phyloP scores from a whole-genome alignment of 2,888 invertebrate species.

The Lottia gigantea region DNA sequence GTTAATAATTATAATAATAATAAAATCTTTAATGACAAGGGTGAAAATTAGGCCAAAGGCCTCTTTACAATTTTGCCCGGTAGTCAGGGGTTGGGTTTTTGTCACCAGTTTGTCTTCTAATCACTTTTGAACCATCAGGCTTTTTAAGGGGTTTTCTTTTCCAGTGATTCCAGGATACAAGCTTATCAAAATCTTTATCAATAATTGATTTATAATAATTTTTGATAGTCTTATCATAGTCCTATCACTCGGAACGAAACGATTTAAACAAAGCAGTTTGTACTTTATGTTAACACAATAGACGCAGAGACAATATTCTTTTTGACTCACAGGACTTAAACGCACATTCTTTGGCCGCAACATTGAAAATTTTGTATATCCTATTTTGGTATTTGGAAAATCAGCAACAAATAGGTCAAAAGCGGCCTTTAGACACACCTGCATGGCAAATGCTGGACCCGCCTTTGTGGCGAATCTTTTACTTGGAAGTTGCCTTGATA shows the following conservation, averaged over 20 bases:
- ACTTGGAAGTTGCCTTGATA: not conserved
- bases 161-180: too few relatives aligned
- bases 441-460: not conserved
- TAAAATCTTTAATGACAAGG: too few relatives aligned
- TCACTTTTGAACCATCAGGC: too few relatives aligned
- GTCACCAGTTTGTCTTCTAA: too few relatives aligned
- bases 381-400: not conserved
- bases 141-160: too few relatives aligned
- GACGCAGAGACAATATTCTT: not conserved
- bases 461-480: not conserved
- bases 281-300: not conserved
- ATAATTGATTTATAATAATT: too few relatives aligned
- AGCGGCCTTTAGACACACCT: not conserved
- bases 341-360: conserved; percentile 1
- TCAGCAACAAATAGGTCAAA: not conserved
- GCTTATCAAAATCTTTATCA: too few relatives aligned
- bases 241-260: not conserved
- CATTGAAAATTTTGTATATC: not conserved
- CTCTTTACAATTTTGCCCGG: too few relatives aligned
- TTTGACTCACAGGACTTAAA: not conserved
- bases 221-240: too few relatives aligned
- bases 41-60: too few relatives aligned
- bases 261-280: not conserved
- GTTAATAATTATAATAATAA: too few relatives aligned
- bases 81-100: too few relatives aligned